Conservation (phyloP, 2,888 invertebrate genomes). For the Ceramica pisi region DNA sequence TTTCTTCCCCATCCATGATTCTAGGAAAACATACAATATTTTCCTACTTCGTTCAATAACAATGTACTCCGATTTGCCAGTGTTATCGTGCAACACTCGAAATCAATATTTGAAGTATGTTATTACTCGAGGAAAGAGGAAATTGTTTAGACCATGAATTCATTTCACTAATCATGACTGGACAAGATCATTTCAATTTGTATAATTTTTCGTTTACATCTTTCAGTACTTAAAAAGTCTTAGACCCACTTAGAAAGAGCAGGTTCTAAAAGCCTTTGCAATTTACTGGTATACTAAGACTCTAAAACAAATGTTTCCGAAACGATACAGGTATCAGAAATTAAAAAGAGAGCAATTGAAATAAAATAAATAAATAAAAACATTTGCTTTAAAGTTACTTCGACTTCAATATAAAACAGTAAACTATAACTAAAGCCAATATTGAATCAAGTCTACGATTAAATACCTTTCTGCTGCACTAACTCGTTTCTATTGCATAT, state of each 20-base stretch:
- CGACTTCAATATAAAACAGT: not conserved
- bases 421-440: not conserved
- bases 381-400: not conserved
- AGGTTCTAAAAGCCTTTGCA: not conserved
- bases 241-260: not conserved
- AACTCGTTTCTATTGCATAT: slow-evolving; percentile 24
- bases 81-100: slow-evolving; percentile 18
- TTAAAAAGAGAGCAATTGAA: not conserved
- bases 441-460: slow-evolving; percentile 22
- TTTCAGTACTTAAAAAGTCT: not conserved
- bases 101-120: slow-evolving; percentile 7
- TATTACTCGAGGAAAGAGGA: not conserved
- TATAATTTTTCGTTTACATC: not conserved
- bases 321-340: not conserved
- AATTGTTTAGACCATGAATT: not conserved
- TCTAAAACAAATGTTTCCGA: not conserved
- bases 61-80: slow-evolving; percentile 9
- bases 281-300: too few relatives aligned
- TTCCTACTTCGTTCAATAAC: not conserved
- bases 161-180: not conserved
- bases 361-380: too few relatives aligned
- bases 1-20: too few relatives aligned
- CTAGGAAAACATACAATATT: not conserved
- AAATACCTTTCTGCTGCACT: slow-evolving; percentile 12
- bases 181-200: too few relatives aligned